Evolutionary conservation across 2,888 invertebrate genomes (phyloP), one percentile per base, ranked within the genome.

Genomic region (Villa cingulata): DNA sequence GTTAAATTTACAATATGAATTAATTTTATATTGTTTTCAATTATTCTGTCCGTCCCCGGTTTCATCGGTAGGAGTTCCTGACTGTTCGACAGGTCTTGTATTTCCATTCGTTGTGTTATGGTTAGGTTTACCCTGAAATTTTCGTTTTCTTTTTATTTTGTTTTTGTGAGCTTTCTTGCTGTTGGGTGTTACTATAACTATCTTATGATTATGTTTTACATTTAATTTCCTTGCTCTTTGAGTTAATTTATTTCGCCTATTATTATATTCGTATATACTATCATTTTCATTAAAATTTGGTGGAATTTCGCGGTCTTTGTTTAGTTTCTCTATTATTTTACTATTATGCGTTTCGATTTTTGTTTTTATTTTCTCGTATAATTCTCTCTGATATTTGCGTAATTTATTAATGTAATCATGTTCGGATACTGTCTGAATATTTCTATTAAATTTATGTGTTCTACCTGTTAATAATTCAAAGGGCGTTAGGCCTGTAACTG

Each of bases 1-100:
- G 41, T 45, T 45, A 48, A 15, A 18, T 45, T 48, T 18, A 48
- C 23, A 12, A 38, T 45, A 38, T 48, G 45, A n/a, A 48, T 19
- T 6, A 41, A 37, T 37, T 41, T 41, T 9, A 37, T 12, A 38
- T 45, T 14, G 4, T 17, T 27, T 6, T 37, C 45, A 37, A 48
- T 41, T 37, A 41, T 16, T 45, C 42, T 32, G n/a, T 19, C 19
- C 15, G 36, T 41, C 1, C 45, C 45, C 41, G 41, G 20, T 41
- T 45, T 48, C 41, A 41, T 36, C 1, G 44, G 36, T 19, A 40
- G 19, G 16, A 40, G 19, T 19, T 20, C 17, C 12, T 18, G 18
- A 15, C 19, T 40, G 16, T 19, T 40, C 18, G 17, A 18, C 12
- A 40, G 40, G 14, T 40, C 40, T 5, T 40, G 19, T 16, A 19